Evolutionary conservation across 2,888 invertebrate species (phyloP).

Genomic region (Drosophila fulvimacula): DNA sequence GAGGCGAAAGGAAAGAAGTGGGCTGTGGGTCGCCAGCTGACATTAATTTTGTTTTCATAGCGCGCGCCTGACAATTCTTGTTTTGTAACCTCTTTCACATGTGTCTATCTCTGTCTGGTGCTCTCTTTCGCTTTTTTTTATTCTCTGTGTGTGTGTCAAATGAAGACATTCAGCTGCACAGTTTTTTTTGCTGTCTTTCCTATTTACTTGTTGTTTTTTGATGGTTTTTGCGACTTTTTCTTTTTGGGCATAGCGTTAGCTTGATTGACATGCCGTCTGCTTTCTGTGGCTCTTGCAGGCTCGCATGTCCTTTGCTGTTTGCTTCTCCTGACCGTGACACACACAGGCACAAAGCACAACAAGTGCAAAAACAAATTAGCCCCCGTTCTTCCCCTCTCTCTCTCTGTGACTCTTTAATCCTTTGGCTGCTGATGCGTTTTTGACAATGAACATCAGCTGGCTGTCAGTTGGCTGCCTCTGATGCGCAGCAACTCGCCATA

Average conservation of each 20-base stretch:
- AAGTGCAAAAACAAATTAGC: conserved; percentile 70
- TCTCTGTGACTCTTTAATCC: conserved; percentile 8
- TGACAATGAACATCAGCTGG: conserved; percentile 72
- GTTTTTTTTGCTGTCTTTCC: conserved; percentile 33
- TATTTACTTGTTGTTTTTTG: conserved; percentile 35
- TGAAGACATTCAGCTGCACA: conserved; percentile 69
- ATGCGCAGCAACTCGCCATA: conserved; percentile 26
- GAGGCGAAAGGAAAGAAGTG: background rate
- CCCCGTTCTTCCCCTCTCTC: conserved; percentile 8
- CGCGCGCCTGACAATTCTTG: conserved; percentile 37
- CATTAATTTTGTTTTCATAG: conserved; percentile 79
- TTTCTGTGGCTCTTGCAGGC: conserved; percentile 46
- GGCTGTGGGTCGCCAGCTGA: conserved; percentile 50
- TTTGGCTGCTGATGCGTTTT: conserved; percentile 57
- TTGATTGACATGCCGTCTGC: conserved; percentile 74
- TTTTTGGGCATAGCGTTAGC: conserved; percentile 54
- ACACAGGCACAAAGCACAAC: conserved; percentile 38
- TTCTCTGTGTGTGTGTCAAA: conserved; percentile 53
- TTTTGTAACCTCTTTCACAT: conserved; percentile 23
- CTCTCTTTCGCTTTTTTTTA: background rate
- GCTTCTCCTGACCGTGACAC: conserved; percentile 66
- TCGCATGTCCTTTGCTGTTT: conserved; percentile 49
- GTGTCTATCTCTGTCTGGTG: background rate
- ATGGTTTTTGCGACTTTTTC: conserved; percentile 12
- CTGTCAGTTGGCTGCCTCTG: conserved; percentile 43